These are phyloP conservation scores for Tipula helvola DNA, from an alignment of 2,888 invertebrate genomes.

Conservation along the genomic window DNA sequence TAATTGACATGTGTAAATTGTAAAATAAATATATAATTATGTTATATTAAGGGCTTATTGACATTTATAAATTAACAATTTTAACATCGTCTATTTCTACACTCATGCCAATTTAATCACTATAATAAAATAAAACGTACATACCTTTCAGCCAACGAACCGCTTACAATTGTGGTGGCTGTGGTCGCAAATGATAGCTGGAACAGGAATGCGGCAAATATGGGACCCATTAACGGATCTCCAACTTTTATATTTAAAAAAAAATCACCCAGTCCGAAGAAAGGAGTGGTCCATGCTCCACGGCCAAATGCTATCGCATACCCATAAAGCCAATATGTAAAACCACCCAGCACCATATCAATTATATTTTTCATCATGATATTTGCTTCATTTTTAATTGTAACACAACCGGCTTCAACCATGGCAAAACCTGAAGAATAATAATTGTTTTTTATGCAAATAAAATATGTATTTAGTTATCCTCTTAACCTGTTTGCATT, in stretches of 20 bases:
- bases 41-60: no score
- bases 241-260: constrained; percentile 61
- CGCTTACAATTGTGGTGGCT: constrained; percentile 84
- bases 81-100: no score
- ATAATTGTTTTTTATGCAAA: background rate
- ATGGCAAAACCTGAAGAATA: constrained; percentile 83
- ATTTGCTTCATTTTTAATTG: constrained; percentile 87
- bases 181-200: constrained; percentile 78
- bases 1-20: no score
- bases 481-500: constrained; percentile 76
- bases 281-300: constrained; percentile 56
- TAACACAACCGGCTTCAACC: constrained; percentile 86
- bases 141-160: constrained; percentile 88
- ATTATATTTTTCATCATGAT: constrained; percentile 97
- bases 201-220: constrained; percentile 80
- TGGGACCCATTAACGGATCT: constrained; percentile 68
- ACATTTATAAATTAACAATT: no score
- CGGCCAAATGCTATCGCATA: constrained; percentile 84
- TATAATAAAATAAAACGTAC: background rate
- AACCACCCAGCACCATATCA: constrained; percentile 80
- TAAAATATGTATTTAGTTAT: background rate
- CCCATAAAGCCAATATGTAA: constrained; percentile 89
- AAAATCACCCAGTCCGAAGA: constrained; percentile 75
- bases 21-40: no score
- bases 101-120: no score